Evolutionary conservation across 2,113 vertebrate species (phyloP).

Genomic region (Rhinoptilus africanus): DNA sequence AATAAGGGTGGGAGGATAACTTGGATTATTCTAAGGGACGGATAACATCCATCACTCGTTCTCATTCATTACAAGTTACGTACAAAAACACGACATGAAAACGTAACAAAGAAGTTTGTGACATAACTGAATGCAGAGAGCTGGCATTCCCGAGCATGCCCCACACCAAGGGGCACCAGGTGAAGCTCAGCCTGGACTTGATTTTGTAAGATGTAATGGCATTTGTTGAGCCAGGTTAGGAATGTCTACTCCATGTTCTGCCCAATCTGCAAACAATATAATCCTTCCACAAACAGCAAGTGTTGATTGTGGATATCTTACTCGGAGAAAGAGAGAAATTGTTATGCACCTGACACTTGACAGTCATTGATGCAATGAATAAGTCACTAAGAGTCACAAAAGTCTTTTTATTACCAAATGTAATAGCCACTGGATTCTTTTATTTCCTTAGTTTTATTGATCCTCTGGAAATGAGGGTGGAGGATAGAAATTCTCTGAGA

Average conservation of each 20-base stretch:
- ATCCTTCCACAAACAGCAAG: not conserved
- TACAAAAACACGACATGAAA: not conserved
- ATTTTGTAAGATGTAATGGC: not conserved
- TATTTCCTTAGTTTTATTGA: not conserved
- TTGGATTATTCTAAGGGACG: not conserved
- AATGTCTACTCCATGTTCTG: not conserved
- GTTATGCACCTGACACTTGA: not conserved
- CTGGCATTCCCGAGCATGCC: not conserved
- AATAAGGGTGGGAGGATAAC: not conserved
- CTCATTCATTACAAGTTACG: not conserved
- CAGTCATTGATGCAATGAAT: not conserved
- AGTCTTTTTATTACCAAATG: not conserved
- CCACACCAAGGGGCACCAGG: not conserved
- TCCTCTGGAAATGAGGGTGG: not conserved
- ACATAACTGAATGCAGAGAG: not conserved
- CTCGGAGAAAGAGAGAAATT: not conserved
- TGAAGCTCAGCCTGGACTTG: not conserved
- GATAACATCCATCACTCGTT: not conserved
- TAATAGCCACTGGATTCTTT: not conserved
- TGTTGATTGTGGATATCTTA: not conserved
- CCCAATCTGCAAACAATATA: not conserved
- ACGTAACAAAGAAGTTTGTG: not conserved
- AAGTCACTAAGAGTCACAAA: not conserved
- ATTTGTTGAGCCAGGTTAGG: not conserved
- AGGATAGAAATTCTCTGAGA: not conserved